Evolutionary conservation across 37 sponge, comb jelly and placozoan species (phyloP).

Genomic region (Beroe ovata): DNA sequence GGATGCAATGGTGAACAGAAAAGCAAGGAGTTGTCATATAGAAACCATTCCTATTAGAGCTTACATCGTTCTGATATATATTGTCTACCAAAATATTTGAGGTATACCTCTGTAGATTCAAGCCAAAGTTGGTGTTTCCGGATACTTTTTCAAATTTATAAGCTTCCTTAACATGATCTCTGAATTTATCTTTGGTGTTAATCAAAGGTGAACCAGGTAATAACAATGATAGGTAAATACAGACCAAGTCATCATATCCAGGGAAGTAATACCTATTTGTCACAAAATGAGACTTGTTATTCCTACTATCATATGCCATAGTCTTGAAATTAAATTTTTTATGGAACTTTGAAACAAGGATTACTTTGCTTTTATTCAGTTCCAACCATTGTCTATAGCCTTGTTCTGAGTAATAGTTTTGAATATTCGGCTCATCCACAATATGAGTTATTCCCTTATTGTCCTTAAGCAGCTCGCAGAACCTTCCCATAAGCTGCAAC

Average conservation of each 20-base stretch:
- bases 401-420: not conserved
- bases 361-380: not conserved
- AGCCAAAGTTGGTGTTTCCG: not conserved
- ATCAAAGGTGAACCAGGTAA: not conserved
- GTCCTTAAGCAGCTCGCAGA: not conserved
- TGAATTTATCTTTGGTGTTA: not conserved
- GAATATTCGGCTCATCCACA: not conserved
- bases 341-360: not conserved
- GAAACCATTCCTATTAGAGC: not conserved
- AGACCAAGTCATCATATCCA: not conserved
- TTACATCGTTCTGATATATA: not conserved
- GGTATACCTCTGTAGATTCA: not conserved
- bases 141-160: not conserved
- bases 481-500: not conserved
- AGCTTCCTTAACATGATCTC: not conserved
- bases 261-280: not conserved
- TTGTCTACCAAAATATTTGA: not conserved
- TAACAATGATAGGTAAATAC: slow-evolving; percentile 2
- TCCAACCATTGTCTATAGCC: not conserved
- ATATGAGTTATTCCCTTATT: not conserved
- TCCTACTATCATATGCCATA: not conserved
- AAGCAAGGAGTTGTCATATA: slow-evolving; percentile 8
- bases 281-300: not conserved
- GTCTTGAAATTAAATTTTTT: not conserved
- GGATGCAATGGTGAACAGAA: not conserved